phyloP scores from a whole-genome alignment of 2,113 vertebrate species.

The Rhinoderma darwinii region DNA sequence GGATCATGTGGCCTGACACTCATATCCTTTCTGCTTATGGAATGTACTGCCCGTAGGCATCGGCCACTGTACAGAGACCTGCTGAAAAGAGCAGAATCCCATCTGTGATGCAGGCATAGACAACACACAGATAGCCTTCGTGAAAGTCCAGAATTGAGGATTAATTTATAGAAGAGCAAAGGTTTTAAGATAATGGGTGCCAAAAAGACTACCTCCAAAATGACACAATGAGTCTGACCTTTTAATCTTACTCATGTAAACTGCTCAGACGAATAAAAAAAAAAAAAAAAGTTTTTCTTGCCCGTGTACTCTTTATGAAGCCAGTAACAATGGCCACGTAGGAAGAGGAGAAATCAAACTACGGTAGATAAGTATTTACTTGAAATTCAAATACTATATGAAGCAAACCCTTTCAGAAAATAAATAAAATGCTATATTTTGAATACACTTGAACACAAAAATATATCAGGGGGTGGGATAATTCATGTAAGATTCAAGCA shows the following conservation, averaged over 20 bases:
- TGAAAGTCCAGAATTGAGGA: background rate
- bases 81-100: conserved; percentile 55
- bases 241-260: background rate
- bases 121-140: background rate
- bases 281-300: background rate
- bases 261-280: background rate
- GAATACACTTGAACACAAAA: too few relatives aligned
- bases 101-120: conserved; percentile 67
- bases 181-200: background rate
- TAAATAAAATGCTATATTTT: too few relatives aligned
- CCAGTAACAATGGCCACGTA: too few relatives aligned
- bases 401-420: too few relatives aligned
- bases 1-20: conserved; percentile 55
- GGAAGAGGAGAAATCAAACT: too few relatives aligned
- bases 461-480: too few relatives aligned
- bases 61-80: conserved; percentile 63
- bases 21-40: conserved; percentile 70
- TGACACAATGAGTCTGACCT: background rate
- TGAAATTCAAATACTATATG: too few relatives aligned
- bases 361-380: too few relatives aligned
- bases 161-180: background rate
- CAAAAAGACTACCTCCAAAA: conserved; percentile 1
- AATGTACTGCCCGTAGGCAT: conserved; percentile 67
- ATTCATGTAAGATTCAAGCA: too few relatives aligned
- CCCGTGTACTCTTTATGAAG: background rate